Evolutionary conservation across 2,113 vertebrate genomes (phyloP).

Genomic region (Rhinopomastus cyanomelas): DNA sequence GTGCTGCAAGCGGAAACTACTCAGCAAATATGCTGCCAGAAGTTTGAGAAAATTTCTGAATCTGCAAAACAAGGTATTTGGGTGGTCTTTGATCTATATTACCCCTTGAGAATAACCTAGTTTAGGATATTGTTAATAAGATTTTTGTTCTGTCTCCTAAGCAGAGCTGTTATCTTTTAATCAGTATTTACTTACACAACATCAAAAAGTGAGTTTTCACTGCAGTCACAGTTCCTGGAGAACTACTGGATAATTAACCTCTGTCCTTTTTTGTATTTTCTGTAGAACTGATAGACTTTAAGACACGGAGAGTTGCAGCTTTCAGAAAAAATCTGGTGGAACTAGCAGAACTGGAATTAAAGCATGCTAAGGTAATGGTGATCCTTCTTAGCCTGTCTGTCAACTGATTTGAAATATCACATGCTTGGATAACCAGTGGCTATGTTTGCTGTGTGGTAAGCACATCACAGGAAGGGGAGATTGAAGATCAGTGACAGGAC

Average conservation of each 20-base stretch:
- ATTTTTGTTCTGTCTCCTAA: neutral
- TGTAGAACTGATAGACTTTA: slow-evolving; percentile 95
- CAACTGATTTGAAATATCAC: neutral
- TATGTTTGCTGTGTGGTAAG: neutral
- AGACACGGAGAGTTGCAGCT: slow-evolving; percentile 96
- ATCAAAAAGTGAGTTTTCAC: neutral
- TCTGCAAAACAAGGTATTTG: slow-evolving; percentile 95
- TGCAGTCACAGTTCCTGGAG: neutral
- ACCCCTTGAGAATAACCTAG: neutral
- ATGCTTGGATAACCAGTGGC: neutral
- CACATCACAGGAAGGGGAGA: neutral
- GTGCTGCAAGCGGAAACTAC: slow-evolving; percentile 95
- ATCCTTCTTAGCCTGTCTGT: neutral
- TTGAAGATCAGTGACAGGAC: neutral
- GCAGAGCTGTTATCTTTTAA: neutral
- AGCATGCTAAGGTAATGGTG: slow-evolving; percentile 92
- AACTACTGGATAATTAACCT: no score
- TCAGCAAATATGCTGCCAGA: slow-evolving; percentile 97
- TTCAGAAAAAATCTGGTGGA: slow-evolving; percentile 99
- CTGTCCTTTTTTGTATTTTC: slow-evolving; percentile 1
- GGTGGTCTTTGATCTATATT: neutral
- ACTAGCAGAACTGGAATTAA: slow-evolving; percentile 97
- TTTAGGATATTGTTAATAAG: neutral
- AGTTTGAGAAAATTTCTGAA: slow-evolving; percentile 99
- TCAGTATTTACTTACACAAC: neutral